A percentile compares a stretch with the other conserved stretches of the same genome.
These are phyloP conservation scores for Fragum fragum DNA, from an alignment of 2,888 invertebrate species.

Conservation along the genomic window DNA sequence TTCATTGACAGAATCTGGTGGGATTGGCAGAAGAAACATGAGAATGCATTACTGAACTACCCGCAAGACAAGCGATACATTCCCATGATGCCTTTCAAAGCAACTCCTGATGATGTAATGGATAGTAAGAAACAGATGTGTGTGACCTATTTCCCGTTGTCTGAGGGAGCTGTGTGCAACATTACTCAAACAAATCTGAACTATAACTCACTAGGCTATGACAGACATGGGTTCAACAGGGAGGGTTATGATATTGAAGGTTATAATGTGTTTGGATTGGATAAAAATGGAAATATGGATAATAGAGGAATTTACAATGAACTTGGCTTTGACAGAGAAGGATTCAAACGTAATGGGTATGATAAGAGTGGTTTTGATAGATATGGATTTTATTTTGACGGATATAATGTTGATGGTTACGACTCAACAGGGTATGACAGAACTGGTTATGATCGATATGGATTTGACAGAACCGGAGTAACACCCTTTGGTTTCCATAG, in stretches of 20 bases:
- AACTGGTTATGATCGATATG: constrained; percentile 83
- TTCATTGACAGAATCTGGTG: constrained; percentile 85
- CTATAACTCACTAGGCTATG: constrained; percentile 74
- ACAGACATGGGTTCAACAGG: constrained; percentile 79
- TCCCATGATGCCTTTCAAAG: constrained; percentile 82
- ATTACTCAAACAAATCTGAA: constrained; percentile 72
- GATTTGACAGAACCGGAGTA: constrained; percentile 81
- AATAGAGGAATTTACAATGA: constrained; percentile 75
- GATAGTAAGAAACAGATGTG: constrained; percentile 81
- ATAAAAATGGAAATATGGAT: constrained; percentile 76
- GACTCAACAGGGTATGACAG: constrained; percentile 82
- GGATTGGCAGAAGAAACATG: constrained; percentile 81
- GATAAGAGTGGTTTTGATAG: constrained; percentile 81
- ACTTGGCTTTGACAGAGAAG: constrained; percentile 79
- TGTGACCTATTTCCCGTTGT: constrained; percentile 81
- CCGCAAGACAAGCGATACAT: constrained; percentile 77
- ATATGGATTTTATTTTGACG: constrained; percentile 80
- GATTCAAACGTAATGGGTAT: constrained; percentile 81
- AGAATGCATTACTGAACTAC: constrained; percentile 76
- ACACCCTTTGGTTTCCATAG: constrained; percentile 80
- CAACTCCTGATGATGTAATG: constrained; percentile 83
- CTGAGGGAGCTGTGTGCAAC: constrained; percentile 78
- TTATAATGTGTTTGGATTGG: constrained; percentile 78
- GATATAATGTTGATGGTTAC: constrained; percentile 84
- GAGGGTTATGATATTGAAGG: constrained; percentile 80